phyloP scores from a whole-genome alignment of 2,113 vertebrate species.

The Phodopus roborovskii region DNA sequence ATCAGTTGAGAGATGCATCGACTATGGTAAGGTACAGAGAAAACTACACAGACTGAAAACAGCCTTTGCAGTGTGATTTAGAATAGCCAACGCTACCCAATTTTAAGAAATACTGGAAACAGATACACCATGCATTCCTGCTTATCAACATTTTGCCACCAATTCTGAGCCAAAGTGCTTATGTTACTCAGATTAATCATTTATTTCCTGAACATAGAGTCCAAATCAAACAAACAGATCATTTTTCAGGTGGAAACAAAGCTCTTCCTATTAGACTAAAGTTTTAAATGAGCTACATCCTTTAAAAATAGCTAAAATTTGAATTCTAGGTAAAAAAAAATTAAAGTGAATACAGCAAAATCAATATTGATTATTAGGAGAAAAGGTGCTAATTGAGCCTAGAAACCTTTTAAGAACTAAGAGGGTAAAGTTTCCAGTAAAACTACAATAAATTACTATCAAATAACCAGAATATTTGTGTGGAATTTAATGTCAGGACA shows the following conservation, averaged over 20 bases:
- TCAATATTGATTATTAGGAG: conserved; percentile 88
- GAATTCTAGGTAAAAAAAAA: conserved; percentile 61
- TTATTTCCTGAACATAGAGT: conserved; percentile 19
- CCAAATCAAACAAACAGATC: conserved; percentile 9
- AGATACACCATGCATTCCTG: not conserved
- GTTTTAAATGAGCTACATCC: conserved; percentile 66
- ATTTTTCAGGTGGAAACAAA: conserved; percentile 41
- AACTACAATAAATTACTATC: conserved; percentile 85
- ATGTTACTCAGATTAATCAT: not conserved
- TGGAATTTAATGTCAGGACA: conserved; percentile 82
- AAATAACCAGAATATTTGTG: conserved; percentile 85
- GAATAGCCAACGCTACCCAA: conserved; percentile 39
- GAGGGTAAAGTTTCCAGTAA: conserved; percentile 87
- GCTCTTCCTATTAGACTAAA: conserved; percentile 32
- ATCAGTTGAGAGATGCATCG: not conserved
- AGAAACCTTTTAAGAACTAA: conserved; percentile 86
- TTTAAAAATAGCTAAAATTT: conserved; percentile 78
- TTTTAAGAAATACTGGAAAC: conserved; percentile 51
- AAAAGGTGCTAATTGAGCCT: conserved; percentile 86
- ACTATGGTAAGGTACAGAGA: not conserved
- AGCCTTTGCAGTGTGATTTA: not conserved
- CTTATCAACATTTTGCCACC: conserved; percentile 23
- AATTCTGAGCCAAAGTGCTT: not conserved
- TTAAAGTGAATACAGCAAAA: conserved; percentile 80
- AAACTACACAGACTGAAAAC: conserved; percentile 43